Base-by-base conservation (phyloP, 1,140 invertebrate species). In the Oedothorax gibbosus region DNA sequence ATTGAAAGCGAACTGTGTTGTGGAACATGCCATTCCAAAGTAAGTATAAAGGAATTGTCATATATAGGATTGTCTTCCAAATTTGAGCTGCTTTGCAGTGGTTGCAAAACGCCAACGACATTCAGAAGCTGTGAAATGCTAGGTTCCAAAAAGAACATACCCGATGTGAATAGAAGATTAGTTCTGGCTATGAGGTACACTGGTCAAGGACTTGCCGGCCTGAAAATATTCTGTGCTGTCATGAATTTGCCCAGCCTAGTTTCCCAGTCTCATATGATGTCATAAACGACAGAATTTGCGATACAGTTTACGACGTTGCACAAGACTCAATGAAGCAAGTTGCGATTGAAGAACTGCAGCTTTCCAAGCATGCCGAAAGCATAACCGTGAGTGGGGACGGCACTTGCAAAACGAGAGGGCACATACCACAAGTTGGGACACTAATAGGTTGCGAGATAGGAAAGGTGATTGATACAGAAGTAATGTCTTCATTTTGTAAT, bases 401-500 rank as follows among this genome's bases (percentile, higher is more conserved):
- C 12, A 73, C 71, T 14, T 73, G 71, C 7, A 76, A 76, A 57
- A 76, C 53, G 15, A 56, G 73, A n/a, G 73, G 73, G 20, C 73
- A 76, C 20, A 20, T 54, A 9, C 57, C 72, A n/a, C 51, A n/a
- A 9, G 21, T 60, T 18, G 56, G 73, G 8, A 76, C 73, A 11
- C 12, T 76, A 57, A 60, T 76, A 0, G 73, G 73, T n/a, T 10
- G 8, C 12, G 73, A 76, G 35, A 35, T 51, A 18, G 54, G 73
- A 60, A 76, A 76, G 35, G 73, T 60, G 11, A n/a, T 60, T n/a
- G 53, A 56, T n/a, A 21, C 20, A 76, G 73, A 77, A 60, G 54
- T 76, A 21, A 76, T 76, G 73, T 56, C 73, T 18, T 76, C 73
- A 18, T 76, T 76, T 21, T 76, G 51, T 21, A 76, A 76, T 57